Base-by-base conservation (phyloP, 2,113 vertebrate genomes). In the Sceloporus undulatus region DNA sequence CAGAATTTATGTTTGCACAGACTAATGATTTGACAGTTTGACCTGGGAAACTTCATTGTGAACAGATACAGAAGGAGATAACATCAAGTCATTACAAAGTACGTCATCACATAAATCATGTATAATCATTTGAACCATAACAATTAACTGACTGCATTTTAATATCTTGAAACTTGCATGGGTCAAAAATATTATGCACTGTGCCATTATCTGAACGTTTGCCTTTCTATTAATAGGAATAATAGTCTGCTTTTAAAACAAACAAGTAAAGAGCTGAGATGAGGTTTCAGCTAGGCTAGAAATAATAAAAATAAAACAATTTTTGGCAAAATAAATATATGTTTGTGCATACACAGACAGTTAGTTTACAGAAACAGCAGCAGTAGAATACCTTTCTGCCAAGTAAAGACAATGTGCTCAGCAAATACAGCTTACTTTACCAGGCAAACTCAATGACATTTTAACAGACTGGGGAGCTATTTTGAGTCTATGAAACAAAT, bases 81-180 rank as follows among this genome's bases (percentile, higher is more conserved):
- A 68, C 18, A 80, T 9, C 9, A 56, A 73, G 77, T 88, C 80
- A 86, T 88, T 89, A 92, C 9, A 76, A 62, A 88, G 27, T 65
- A n/a, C 0, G 52, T 85, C 62, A 91, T 38, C 85, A 90, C 94
- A 89, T 19, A 91, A 86, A 90, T 75, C 34, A 88, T 27, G 48
- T 86, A 62, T 0, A 23, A 90, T 68, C 56, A 38, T 75, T 81
- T 82, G 56, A 88, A 92, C 92, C 13, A 91, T 92, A 89, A 89
- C 89, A 80, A 88, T 90, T 91, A 88, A 88, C 56, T 34, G 81
- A 56, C 7, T 54, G 21, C 25, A 48, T 84, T 56, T 38, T 81
- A 81, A 13, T 83, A 84, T 25, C 14, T 70, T 9, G 29, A 84
- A 42, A 74, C 13, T 38, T 54, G 34, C 18, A 74, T 29, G 6